Evolutionary conservation across 2,888 invertebrate species (phyloP), one percentile per base, ranked within the genome.

Genomic region (Chrysodeixis includens): DNA sequence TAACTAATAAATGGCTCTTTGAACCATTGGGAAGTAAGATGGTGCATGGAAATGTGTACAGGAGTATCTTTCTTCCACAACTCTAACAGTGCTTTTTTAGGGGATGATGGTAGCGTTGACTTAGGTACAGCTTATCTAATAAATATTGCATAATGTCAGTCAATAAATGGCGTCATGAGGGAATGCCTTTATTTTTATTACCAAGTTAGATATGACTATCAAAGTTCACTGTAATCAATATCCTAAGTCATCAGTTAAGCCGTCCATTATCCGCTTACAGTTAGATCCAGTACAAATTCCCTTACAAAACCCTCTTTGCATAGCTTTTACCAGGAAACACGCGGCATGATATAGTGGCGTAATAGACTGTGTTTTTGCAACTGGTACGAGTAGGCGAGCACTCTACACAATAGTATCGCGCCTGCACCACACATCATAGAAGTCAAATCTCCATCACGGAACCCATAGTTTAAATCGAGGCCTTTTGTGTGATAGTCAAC

Each of bases 401-500:
- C 26, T 4, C 26, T n/a, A 40, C 40, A 40, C 40, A 40, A 40
- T 40, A n/a, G 40, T 40, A 40, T 40, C 40, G n/a, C n/a, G 40
- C 14, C n/a, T 40, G 40, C 40, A 40, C 40, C 40, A n/a, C 40
- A 40, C 40, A 55, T 16, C 16, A 35, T 18, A 26, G 46, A 9
- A 61, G n/a, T 55, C 52, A 64, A 54, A 56, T 64, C 56, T 51
- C 46, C 30, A 62, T 55, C 56, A 16, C 26, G 51, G 32, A 60
- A 67, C 54, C 51, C 55, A 74, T 66, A 74, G 78, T 72, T 78
- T 69, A 65, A 72, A 74, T 70, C 46, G 56, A 57, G 60, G 56
- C 70, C 74, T 77, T 80, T 79, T 79, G 78, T 77, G 74, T 72
- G 71, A 80, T 72, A 61, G 66, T 66, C 54, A 66, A 69, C 71